phyloP scores from a whole-genome alignment of 2,797 vertebrate genomes.

The Tolypeutes matacus region DNA sequence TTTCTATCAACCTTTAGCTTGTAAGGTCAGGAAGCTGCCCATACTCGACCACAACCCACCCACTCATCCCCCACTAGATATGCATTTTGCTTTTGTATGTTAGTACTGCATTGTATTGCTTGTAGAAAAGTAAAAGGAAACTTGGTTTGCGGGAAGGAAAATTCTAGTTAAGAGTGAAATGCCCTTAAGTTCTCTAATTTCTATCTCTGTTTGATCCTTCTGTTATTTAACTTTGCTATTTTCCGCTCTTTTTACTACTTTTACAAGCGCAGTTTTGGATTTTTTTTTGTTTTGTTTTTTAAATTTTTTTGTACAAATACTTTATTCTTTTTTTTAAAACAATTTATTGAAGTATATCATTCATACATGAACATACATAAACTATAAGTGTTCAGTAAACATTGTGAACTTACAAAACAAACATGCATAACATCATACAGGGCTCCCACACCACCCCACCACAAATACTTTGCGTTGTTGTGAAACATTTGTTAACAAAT shows the following conservation, averaged over 20 bases:
- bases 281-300: too few species aligned
- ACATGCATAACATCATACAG: too few species aligned
- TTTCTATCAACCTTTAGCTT: slow-evolving; percentile 22
- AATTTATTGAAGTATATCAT: too few species aligned
- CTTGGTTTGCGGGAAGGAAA: background rate
- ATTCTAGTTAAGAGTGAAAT: background rate
- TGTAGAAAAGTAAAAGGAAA: slow-evolving; percentile 9
- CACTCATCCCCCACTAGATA: background rate
- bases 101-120: slow-evolving; percentile 12
- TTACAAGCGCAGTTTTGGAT: slow-evolving; percentile 23
- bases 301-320: too few species aligned
- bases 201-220: background rate
- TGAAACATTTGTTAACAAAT: too few species aligned
- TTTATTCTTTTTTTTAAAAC: too few species aligned
- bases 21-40: background rate
- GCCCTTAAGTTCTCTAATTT: background rate
- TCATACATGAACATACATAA: too few species aligned
- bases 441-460: too few species aligned
- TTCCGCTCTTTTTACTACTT: slow-evolving; percentile 30
- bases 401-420: too few species aligned
- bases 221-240: background rate
- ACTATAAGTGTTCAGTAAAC: too few species aligned
- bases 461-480: too few species aligned
- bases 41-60: background rate
- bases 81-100: background rate